These are phyloP conservation scores for Hypanus sabinus DNA, from an alignment of 2,113 vertebrate genomes.

Conservation along the genomic window DNA sequence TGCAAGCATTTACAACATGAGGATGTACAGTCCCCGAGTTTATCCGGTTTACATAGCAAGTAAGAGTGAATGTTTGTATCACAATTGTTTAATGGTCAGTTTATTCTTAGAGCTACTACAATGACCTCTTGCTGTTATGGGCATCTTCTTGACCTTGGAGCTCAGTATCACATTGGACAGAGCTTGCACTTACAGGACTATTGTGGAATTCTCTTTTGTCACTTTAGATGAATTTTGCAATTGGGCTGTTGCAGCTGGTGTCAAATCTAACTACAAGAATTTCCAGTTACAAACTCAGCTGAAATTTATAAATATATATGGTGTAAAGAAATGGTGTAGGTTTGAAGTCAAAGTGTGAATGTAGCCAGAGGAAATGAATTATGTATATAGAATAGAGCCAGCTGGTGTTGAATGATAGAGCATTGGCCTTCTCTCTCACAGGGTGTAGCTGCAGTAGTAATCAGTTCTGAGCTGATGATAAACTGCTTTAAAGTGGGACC, in stretches of 20 bases:
- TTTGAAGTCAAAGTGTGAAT: not conserved
- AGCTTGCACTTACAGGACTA: not conserved
- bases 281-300: not conserved
- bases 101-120: not conserved
- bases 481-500: slow-evolving; percentile 26
- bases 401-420: not conserved
- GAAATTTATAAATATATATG: not conserved
- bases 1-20: not conserved
- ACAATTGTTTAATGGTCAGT: not conserved
- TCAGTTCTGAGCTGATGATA: slow-evolving; percentile 12
- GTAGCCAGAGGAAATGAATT: not conserved
- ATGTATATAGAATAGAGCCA: not conserved
- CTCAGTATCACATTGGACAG: not conserved
- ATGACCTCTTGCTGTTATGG: not conserved
- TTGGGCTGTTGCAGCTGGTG: not conserved
- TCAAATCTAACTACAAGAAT: not conserved
- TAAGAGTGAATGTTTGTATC: not conserved
- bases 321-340: not conserved
- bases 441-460: not conserved
- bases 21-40: not conserved
- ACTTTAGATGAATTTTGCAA: not conserved
- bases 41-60: not conserved
- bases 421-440: not conserved
- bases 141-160: not conserved
- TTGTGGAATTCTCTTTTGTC: not conserved